Evolutionary conservation across 2,888 invertebrate species (phyloP).

Genomic region (Nematopogon swammerdamellus): DNA sequence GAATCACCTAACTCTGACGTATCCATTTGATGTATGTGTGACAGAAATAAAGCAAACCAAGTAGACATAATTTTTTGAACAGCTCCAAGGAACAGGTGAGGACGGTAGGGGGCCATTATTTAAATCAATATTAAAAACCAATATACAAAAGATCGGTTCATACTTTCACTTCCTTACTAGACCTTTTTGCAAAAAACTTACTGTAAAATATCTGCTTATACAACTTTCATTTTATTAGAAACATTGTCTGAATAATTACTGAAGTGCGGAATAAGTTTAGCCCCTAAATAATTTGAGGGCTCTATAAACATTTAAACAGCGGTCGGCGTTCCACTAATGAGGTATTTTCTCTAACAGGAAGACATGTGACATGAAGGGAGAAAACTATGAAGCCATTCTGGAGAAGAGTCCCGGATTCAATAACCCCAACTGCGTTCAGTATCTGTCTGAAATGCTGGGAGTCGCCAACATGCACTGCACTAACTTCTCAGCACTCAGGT

Average conservation of each 20-base stretch:
- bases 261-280: no score
- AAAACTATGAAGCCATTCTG: conserved; percentile 77
- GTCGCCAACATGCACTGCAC: conserved; percentile 67
- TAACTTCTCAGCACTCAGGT: conserved; percentile 69
- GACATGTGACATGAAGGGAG: conserved; percentile 75
- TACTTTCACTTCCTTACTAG: no score
- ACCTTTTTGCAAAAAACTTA: no score
- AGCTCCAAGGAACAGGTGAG: conserved; percentile 54
- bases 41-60: conserved; percentile 40
- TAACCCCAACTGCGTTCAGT: conserved; percentile 86
- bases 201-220: no score
- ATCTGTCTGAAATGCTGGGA: conserved; percentile 73
- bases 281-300: no score
- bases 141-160: no score
- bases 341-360: conserved; percentile 52
- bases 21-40: conserved; percentile 38
- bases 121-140: no score
- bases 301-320: no score
- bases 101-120: conserved; percentile 15
- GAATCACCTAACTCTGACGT: conserved; percentile 45
- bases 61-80: conserved; percentile 55
- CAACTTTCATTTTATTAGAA: no score
- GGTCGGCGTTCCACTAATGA: no score
- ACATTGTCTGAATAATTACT: no score
- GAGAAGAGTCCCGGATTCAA: conserved; percentile 81